Conservation (phyloP, 1,140 invertebrate genomes). For the Drosophila orena region DNA sequence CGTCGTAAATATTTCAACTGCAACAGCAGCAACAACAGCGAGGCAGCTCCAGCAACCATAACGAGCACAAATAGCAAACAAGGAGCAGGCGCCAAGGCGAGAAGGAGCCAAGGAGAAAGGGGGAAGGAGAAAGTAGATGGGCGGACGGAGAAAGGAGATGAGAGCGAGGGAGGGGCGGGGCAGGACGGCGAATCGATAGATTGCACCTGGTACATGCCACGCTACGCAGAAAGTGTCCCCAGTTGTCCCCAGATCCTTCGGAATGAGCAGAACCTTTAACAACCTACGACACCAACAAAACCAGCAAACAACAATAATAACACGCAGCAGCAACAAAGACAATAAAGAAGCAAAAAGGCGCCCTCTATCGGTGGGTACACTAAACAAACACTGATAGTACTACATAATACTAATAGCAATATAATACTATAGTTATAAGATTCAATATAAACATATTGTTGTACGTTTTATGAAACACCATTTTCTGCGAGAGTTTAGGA, state of each 20-base stretch:
- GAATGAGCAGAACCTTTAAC: conserved; percentile 49
- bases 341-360: conserved; percentile 48
- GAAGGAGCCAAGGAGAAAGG: conserved; percentile 15
- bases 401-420: too few relatives aligned
- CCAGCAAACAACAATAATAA: conserved; percentile 55
- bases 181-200: conserved; percentile 78
- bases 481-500: not conserved
- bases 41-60: conserved; percentile 63
- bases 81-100: conserved; percentile 27
- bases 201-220: conserved; percentile 75
- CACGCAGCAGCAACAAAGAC: conserved; percentile 47
- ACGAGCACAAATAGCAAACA: conserved; percentile 79
- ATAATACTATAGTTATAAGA: too few relatives aligned
- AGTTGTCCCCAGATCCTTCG: conserved; percentile 34
- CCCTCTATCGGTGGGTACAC: conserved; percentile 19
- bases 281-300: conserved; percentile 61
- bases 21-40: conserved; percentile 64
- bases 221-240: conserved; percentile 74
- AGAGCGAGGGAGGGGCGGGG: conserved; percentile 11
- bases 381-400: not conserved
- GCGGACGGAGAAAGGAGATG: not conserved
- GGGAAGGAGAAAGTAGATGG: not conserved
- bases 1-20: conserved; percentile 83
- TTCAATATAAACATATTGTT: too few relatives aligned
- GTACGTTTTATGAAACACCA: not conserved